Evolutionary conservation across 2,797 vertebrate species (phyloP).

Genomic region (Molossus molossus): DNA sequence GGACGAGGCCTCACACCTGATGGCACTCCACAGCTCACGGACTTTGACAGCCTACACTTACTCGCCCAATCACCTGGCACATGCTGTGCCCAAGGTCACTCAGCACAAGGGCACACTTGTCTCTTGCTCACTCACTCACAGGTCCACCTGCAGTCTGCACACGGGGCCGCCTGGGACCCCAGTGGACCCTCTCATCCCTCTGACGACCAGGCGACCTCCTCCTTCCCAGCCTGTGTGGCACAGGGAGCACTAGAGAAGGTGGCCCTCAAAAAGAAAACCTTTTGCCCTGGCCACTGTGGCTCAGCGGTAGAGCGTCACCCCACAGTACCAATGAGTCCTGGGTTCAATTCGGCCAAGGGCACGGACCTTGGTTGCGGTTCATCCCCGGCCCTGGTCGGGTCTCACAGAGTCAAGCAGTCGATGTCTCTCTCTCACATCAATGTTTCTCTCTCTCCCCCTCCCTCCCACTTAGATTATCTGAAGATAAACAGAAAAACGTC

Average conservation of each 20-base stretch:
- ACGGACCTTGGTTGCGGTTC: no score
- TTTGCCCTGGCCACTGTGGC: rapidly evolving
- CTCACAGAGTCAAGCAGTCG: no score
- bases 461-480: no score
- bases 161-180: background rate
- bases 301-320: no score
- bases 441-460: no score
- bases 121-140: rapidly evolving
- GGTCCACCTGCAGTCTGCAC: background rate
- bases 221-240: rapidly evolving
- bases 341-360: no score
- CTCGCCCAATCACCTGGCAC: no score
- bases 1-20: background rate
- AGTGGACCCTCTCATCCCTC: rapidly evolving
- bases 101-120: background rate
- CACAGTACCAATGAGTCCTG: no score
- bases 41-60: rapidly evolving
- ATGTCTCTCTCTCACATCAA: no score
- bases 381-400: no score
- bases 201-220: background rate
- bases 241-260: rapidly evolving
- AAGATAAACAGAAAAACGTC: no score
- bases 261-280: background rate
- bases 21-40: rapidly evolving
- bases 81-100: rapidly evolving